Base-by-base conservation (phyloP, 2,113 vertebrate species). In the Telmatochromis sp. region DNA sequence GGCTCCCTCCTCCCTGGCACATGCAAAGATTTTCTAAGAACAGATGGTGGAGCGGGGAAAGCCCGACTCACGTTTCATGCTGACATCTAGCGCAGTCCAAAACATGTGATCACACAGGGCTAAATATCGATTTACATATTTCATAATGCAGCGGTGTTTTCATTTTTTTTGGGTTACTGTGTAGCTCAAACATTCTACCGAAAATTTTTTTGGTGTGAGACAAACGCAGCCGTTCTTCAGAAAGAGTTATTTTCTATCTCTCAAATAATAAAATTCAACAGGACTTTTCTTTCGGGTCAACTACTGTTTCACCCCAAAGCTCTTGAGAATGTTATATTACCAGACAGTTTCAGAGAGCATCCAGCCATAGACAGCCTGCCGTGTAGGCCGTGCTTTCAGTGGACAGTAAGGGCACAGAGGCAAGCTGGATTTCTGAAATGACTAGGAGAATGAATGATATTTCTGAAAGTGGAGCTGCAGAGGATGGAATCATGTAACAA, bases 41-140 rank as follows among this genome's bases (percentile, higher is more conserved):
- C 92, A 93, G 92, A 95, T 89, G 89, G 89, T 47, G 42, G 82
- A 85, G 73, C 7, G 2, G 82, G 92, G 92, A 87, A 91, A 92
- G 91, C 91, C 92, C 91, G 63, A 63, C 57, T 60, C 89, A 80
- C 50, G 35, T 60, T 91, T 93, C 84, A 91, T 89, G 82, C 91
- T 94, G 90, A 93, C 93, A 92, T 82, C 93, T 89, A 87, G 93
- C 75, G 85, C 87, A 92, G 53, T 86, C 80, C 86, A 88, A 86
- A 89, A 91, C 84, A 91, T 87, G 86, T 80, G 86, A 92, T 82
- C 33, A 86, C 28, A 15, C 28, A 47, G 80, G 51, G 14, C 63
- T 71, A 51, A 51, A 47, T 9, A 84, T 81, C 5, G 12, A 47
- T 81, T 78, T 45, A 80, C 57, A 57, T 15, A 55, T 11, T 63